Conservation (phyloP, 2,113 vertebrate genomes). For the Lophura nycthemera region DNA sequence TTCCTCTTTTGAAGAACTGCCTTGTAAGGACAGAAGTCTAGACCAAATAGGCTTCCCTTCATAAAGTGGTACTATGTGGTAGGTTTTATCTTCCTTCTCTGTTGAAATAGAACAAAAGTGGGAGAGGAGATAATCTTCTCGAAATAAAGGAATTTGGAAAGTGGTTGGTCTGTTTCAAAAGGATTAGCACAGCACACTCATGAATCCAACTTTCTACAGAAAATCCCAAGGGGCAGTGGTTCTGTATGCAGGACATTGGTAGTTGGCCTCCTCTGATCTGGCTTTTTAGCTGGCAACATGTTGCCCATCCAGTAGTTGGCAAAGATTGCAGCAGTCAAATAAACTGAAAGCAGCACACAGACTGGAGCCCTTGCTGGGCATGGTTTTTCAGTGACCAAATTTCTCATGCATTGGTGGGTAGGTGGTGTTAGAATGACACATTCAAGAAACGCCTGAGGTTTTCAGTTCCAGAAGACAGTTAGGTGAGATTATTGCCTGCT, state of each 20-base stretch:
- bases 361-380: background rate
- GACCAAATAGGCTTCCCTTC: background rate
- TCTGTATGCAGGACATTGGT: background rate
- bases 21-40: background rate
- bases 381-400: background rate
- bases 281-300: background rate
- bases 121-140: background rate
- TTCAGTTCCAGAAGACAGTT: background rate
- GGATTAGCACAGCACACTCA: background rate
- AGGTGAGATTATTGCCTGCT: background rate
- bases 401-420: background rate
- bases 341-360: background rate
- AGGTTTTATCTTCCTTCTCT: conserved; percentile 10
- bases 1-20: background rate
- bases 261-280: background rate
- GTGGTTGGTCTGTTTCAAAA: background rate
- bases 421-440: background rate
- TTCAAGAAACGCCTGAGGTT: background rate
- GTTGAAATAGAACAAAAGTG: background rate
- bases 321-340: background rate
- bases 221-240: background rate
- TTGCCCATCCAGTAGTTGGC: background rate
- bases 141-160: conserved; percentile 36
- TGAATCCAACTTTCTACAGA: background rate
- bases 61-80: background rate